phyloP scores from a whole-genome alignment of 2,797 vertebrate species.

The Phalanger gymnotis region DNA sequence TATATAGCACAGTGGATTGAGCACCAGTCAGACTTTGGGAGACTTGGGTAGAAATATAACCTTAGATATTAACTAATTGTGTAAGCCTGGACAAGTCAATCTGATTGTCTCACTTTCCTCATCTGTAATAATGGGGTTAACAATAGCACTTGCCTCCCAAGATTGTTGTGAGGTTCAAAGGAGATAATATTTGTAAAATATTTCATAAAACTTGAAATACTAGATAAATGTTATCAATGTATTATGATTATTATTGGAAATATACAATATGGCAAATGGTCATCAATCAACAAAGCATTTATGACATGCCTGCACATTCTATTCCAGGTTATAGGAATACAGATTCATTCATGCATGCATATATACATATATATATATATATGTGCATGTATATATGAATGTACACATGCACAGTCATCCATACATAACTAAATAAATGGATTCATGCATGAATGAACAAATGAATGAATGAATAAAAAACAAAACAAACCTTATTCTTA shows the following conservation, averaged over 20 bases:
- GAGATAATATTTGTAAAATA: background rate
- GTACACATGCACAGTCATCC: accelerated
- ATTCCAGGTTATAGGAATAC: background rate
- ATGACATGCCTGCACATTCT: background rate
- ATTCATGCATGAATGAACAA: background rate
- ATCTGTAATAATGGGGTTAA: background rate
- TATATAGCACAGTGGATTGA: background rate
- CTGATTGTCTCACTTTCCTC: background rate
- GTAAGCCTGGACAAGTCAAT: background rate
- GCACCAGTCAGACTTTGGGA: background rate
- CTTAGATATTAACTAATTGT: background rate
- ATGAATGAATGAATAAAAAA: background rate
- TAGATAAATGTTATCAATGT: background rate
- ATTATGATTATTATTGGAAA: background rate
- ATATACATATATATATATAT: background rate
- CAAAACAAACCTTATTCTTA: background rate
- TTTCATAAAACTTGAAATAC: background rate
- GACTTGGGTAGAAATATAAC: background rate
- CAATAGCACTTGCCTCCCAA: background rate
- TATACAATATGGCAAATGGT: background rate
- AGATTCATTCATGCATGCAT: background rate
- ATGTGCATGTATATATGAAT: background rate
- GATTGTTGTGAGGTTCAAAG: background rate
- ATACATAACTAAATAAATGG: background rate
- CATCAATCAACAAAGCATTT: background rate